Conservation (phyloP, 2,888 invertebrate genomes). For the Matsumyia berberina region DNA sequence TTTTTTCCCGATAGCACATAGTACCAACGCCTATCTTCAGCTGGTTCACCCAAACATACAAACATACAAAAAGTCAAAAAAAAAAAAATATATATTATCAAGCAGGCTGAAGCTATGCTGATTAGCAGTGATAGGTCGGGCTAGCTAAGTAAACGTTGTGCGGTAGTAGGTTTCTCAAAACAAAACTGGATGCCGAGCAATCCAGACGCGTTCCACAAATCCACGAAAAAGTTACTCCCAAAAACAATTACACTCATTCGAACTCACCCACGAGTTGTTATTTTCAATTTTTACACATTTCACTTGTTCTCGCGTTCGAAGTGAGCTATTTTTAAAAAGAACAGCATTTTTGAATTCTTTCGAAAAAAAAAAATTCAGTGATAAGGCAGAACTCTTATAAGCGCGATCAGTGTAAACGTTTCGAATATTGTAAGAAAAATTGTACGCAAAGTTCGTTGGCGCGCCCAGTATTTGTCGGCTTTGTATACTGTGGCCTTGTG, state of each 20-base stretch:
- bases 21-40: constrained; percentile 26
- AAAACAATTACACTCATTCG: neutral
- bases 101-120: constrained; percentile 22
- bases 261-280: neutral
- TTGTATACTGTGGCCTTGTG: constrained; percentile 19
- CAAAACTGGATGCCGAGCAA: constrained; percentile 50
- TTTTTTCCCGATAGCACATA: neutral
- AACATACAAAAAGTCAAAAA: constrained; percentile 2
- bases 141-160: constrained; percentile 34
- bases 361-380: constrained; percentile 33
- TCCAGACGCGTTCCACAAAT: constrained; percentile 37
- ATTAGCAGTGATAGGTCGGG: constrained; percentile 55
- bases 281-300: constrained; percentile 16
- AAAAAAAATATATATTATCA: constrained; percentile 41
- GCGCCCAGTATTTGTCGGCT: neutral
- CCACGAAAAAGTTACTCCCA: constrained; percentile 18
- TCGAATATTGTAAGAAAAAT: neutral
- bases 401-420: constrained; percentile 24
- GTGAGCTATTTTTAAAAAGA: constrained; percentile 26
- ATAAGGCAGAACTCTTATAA: constrained; percentile 20
- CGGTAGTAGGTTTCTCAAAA: constrained; percentile 44
- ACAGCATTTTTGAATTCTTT: too few relatives aligned
- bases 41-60: constrained; percentile 1
- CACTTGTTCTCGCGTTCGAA: constrained; percentile 13
- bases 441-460: constrained; percentile 19